Conservation (phyloP, 2,888 invertebrate species). For the Cheilosia impressa region DNA sequence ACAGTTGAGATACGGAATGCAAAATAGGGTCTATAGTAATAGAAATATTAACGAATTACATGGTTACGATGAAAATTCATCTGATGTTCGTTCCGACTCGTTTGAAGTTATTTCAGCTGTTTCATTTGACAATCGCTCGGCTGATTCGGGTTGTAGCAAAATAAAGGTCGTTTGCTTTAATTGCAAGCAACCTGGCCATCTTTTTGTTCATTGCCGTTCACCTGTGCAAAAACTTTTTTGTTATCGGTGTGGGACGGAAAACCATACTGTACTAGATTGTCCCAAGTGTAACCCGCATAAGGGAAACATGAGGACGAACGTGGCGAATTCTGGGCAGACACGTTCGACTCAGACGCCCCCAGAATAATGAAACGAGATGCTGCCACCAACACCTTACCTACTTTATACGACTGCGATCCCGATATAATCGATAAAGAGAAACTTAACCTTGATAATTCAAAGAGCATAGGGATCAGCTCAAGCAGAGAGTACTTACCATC, state of each 20-base stretch:
- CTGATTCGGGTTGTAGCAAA: neutral
- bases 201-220: neutral
- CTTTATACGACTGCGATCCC: neutral
- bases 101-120: neutral
- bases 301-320: conserved; percentile 18
- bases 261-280: conserved; percentile 9
- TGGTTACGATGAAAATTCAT: neutral
- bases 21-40: conserved; percentile 5
- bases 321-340: neutral
- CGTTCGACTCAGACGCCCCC: conserved; percentile 22
- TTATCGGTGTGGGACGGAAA: conserved; percentile 14
- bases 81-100: neutral
- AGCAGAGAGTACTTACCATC: neutral
- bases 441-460: neutral
- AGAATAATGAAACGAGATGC: conserved; percentile 14
- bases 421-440: neutral
- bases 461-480: neutral
- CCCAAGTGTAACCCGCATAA: neutral
- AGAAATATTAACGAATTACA: conserved; percentile 15
- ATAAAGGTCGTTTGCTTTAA: neutral
- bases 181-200: neutral
- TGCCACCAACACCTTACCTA: neutral
- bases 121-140: neutral
- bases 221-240: conserved; percentile 11
- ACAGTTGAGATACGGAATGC: neutral